Evolutionary conservation across 2,797 vertebrate species (phyloP).

Genomic region (Brachyalestes nurse): DNA sequence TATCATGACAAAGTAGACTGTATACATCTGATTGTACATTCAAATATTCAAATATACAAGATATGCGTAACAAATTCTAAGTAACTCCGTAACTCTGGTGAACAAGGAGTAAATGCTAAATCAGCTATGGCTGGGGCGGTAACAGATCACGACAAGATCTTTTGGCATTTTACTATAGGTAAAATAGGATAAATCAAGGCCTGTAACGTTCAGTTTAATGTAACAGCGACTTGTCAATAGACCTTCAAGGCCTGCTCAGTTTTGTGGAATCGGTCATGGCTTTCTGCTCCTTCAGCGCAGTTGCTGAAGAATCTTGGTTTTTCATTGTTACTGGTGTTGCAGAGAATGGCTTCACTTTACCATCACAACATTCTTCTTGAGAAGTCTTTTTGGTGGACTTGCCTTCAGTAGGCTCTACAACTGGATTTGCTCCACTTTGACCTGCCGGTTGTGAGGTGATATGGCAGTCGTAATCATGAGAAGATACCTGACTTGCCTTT

Average conservation of each 20-base stretch:
- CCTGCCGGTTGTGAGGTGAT: slow-evolving; percentile 17
- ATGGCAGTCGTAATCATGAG: slow-evolving; percentile 13
- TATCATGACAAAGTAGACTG: slow-evolving; percentile 14
- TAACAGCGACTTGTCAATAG: background rate
- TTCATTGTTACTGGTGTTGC: background rate
- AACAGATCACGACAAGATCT: slow-evolving; percentile 7
- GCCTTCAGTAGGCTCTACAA: background rate
- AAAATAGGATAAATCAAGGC: background rate
- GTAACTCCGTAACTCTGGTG: slow-evolving; percentile 3
- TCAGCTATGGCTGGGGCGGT: slow-evolving; percentile 22
- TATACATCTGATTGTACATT: slow-evolving; percentile 49
- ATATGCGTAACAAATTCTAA: slow-evolving; percentile 29
- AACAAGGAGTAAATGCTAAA: slow-evolving; percentile 22
- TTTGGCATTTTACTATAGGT: slow-evolving; percentile 3
- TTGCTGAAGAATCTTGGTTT: background rate
- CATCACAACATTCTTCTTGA: slow-evolving; percentile 19
- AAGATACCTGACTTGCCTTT: slow-evolving; percentile 14
- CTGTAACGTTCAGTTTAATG: slow-evolving; percentile 18
- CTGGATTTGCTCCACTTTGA: background rate
- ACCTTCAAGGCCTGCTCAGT: slow-evolving; percentile 22
- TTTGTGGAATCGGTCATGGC: slow-evolving; percentile 10
- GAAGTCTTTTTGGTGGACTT: slow-evolving; percentile 17
- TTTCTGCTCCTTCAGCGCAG: slow-evolving; percentile 27
- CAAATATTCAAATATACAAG: slow-evolving; percentile 52
- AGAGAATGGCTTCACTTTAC: background rate